Conservation (phyloP, 2,113 vertebrate genomes). For the Aegotheles bennettii region DNA sequence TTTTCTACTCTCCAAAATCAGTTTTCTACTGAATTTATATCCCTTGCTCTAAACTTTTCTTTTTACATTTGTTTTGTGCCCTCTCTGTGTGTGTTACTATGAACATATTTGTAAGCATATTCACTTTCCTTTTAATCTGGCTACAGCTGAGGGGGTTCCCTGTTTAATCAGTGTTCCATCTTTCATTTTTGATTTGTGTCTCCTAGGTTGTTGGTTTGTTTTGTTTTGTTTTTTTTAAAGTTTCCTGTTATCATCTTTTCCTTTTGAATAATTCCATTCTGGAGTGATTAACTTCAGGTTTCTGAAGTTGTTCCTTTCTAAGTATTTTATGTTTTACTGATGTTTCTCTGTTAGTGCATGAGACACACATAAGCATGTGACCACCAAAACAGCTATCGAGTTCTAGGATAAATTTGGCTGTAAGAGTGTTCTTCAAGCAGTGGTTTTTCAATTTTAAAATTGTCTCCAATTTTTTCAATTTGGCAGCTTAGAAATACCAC, state of each 20-base stretch:
- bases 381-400: neutral
- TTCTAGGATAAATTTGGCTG: neutral
- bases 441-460: neutral
- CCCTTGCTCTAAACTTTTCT: neutral
- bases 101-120: neutral
- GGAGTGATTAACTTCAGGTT: neutral
- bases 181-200: neutral
- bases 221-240: neutral
- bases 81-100: neutral
- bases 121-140: neutral
- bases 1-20: neutral
- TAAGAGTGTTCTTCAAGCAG: neutral
- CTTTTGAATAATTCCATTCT: neutral
- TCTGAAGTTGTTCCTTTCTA: neutral
- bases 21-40: neutral
- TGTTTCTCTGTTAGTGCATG: neutral
- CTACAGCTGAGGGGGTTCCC: neutral
- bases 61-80: neutral
- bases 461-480: neutral
- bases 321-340: neutral
- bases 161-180: neutral
- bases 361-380: neutral
- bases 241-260: neutral
- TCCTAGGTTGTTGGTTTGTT: neutral
- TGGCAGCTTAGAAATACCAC: neutral